Conservation (phyloP, 1,140 invertebrate genomes). For the Sitophilus oryzae region DNA sequence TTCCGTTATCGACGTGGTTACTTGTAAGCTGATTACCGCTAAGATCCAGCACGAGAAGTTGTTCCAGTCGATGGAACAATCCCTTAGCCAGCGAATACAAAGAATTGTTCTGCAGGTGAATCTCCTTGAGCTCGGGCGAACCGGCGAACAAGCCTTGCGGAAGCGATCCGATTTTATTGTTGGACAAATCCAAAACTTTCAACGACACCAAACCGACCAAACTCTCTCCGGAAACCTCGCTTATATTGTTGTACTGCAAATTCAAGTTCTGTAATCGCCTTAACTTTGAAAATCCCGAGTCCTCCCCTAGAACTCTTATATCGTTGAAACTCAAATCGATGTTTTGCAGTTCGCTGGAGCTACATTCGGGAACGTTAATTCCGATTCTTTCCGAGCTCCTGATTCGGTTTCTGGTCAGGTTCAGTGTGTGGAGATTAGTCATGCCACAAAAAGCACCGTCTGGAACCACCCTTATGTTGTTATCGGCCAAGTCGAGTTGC, state of each 20-base stretch:
- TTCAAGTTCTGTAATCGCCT: conserved; percentile 68
- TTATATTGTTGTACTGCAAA: conserved; percentile 76
- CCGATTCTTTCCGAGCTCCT: conserved; percentile 67
- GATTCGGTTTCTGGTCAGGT: conserved; percentile 76
- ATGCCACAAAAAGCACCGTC: conserved; percentile 69
- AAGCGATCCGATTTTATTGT: conserved; percentile 70
- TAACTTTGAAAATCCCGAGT: conserved; percentile 65
- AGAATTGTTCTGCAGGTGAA: conserved; percentile 76
- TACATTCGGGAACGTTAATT: conserved; percentile 49
- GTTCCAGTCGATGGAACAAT: conserved; percentile 76
- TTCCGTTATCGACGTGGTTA: conserved; percentile 73
- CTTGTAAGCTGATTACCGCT: conserved; percentile 80
- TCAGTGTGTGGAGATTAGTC: conserved; percentile 71
- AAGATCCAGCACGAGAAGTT: conserved; percentile 78
- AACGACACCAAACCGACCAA: conserved; percentile 68
- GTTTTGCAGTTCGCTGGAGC: conserved; percentile 57
- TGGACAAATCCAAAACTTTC: conserved; percentile 74
- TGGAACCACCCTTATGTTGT: conserved; percentile 73
- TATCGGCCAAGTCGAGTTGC: conserved; percentile 70
- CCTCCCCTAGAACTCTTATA: conserved; percentile 60
- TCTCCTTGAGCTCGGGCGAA: conserved; percentile 70
- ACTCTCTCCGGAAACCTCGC: conserved; percentile 70
- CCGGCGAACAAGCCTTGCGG: conserved; percentile 73
- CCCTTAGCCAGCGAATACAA: conserved; percentile 71
- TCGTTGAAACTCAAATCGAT: conserved; percentile 77